These are phyloP conservation scores for Coelopa frigida DNA, from an alignment of 1,140 invertebrate species.

Conservation along the genomic window DNA sequence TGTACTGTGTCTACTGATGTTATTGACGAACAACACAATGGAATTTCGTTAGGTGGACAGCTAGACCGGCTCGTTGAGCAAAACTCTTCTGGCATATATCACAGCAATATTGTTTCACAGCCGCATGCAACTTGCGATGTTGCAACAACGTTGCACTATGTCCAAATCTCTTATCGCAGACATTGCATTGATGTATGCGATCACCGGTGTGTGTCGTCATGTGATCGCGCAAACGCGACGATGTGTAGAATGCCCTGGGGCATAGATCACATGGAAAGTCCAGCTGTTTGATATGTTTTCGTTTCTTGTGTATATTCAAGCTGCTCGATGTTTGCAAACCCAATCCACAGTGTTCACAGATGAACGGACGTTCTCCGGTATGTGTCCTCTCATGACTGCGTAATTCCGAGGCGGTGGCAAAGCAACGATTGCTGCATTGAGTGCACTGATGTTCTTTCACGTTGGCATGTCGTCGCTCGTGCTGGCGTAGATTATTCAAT, in stretches of 20 bases:
- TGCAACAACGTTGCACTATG: neutral
- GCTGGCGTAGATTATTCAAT: constrained; percentile 20
- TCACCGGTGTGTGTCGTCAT: neutral
- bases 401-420: constrained; percentile 18
- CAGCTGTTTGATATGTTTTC: neutral
- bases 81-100: neutral
- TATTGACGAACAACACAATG: no score
- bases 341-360: constrained; percentile 47
- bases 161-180: neutral
- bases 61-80: neutral
- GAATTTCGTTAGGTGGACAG: no score
- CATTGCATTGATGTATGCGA: neutral
- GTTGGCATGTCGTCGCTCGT: neutral
- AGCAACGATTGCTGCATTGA: neutral
- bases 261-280: neutral
- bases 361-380: constrained; percentile 51
- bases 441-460: neutral
- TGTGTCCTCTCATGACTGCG: constrained; percentile 51
- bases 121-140: neutral
- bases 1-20: no score
- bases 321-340: neutral
- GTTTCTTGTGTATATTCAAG: neutral
- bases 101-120: neutral
- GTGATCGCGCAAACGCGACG: neutral
- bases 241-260: neutral